These are phyloP conservation scores for Tragopan temminckii DNA, from an alignment of 2,797 vertebrate genomes.

Conservation along the genomic window DNA sequence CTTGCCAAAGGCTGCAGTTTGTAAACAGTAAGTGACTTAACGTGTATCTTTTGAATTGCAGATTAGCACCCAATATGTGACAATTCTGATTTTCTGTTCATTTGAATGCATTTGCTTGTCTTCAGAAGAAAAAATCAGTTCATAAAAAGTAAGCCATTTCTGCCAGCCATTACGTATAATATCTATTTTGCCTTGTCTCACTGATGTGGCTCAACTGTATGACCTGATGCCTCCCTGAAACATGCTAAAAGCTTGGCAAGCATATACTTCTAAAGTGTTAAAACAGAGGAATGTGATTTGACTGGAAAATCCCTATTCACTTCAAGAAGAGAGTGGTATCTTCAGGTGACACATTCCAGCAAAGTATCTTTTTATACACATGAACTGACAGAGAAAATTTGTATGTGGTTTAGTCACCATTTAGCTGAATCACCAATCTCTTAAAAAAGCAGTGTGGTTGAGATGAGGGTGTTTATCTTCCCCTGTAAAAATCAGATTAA, in stretches of 20 bases:
- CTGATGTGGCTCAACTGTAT: neutral
- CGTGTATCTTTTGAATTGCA: neutral
- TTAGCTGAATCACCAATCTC: constrained; percentile 52
- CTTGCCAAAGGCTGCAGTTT: neutral
- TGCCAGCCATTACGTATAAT: neutral
- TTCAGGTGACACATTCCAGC: constrained; percentile 20
- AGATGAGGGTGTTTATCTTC: neutral
- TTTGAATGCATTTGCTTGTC: neutral
- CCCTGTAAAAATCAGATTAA: constrained; percentile 36
- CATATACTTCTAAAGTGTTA: neutral
- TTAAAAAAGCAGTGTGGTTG: constrained; percentile 34
- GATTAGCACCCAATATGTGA: neutral
- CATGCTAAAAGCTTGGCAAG: neutral
- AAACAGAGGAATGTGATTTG: neutral
- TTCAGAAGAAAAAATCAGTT: neutral
- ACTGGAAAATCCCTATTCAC: neutral
- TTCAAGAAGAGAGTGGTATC: neutral
- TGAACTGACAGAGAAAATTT: constrained; percentile 31
- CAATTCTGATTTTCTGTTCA: neutral
- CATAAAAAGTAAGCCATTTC: neutral
- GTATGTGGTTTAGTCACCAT: constrained; percentile 48
- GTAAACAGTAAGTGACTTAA: neutral
- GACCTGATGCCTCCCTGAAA: neutral
- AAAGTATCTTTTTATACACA: constrained; percentile 42
- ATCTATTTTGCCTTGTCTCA: neutral